Conservation (phyloP, 2,888 invertebrate species). For the Cyclophora punctaria region DNA sequence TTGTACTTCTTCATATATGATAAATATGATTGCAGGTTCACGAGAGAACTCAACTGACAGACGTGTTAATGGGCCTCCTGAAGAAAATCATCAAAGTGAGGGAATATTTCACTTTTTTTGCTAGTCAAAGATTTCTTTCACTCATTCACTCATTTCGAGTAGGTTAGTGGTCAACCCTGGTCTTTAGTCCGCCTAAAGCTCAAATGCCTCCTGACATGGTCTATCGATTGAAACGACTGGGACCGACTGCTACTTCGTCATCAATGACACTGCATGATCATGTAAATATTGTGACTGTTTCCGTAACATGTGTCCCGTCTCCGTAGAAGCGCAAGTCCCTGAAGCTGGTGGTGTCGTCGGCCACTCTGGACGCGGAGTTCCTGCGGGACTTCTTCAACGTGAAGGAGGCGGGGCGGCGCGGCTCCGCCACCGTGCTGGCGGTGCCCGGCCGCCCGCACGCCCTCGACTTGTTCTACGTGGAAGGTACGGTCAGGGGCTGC, state of each 20-base stretch:
- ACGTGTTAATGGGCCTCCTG: constrained; percentile 93
- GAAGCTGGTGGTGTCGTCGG: constrained; percentile 92
- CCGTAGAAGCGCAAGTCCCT: constrained; percentile 85
- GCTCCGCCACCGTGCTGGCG: constrained; percentile 87
- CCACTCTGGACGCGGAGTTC: constrained; percentile 95
- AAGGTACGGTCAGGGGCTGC: constrained; percentile 62
- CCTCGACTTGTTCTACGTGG: constrained; percentile 87
- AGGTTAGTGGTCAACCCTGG: neutral
- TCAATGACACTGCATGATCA: too few species aligned
- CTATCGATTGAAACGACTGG: too few species aligned
- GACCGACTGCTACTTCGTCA: too few species aligned
- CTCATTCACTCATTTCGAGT: neutral
- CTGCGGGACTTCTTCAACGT: constrained; percentile 85
- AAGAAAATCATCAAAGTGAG: constrained; percentile 90
- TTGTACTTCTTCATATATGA: too few species aligned
- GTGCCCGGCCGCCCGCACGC: constrained; percentile 93
- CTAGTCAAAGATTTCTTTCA: too few species aligned
- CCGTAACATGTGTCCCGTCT: neutral
- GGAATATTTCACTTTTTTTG: too few species aligned
- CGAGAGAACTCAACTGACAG: constrained; percentile 93
- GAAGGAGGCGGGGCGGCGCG: constrained; percentile 34
- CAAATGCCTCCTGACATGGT: too few species aligned
- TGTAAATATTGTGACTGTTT: too few species aligned
- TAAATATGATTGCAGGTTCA: constrained; percentile 77
- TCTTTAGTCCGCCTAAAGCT: too few species aligned